Evolutionary conservation across 2,797 vertebrate genomes (phyloP), one percentile per base, ranked within the genome.

Genomic region (Microchirus variegatus): DNA sequence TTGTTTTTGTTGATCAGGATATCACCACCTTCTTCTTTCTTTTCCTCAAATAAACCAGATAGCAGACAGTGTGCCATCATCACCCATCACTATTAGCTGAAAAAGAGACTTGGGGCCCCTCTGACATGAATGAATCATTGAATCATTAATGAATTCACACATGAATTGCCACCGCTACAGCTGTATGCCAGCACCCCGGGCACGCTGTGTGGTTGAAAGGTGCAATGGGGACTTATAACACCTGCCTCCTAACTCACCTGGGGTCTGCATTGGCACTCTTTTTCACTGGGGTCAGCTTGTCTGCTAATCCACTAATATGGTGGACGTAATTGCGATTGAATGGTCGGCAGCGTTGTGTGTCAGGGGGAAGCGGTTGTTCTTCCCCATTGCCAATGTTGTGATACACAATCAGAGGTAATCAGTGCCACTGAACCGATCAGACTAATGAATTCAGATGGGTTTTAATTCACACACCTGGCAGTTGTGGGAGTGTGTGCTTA

Each of bases 241-340:
- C 90, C 89, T 91, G 89, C 82, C 78, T 85, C 49, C 35, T 69
- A 75, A 82, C 79, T 88, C 73, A 68, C 80, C 70, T 59, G 75
- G 82, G 78, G 63, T 87, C 70, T 70, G 55, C 74, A 66, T 79
- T 91, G 88, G 87, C 88, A 88, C 64, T 0, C 55, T 66, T 86
- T 81, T 87, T 88, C 10, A 0, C 38, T 40, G 69, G 75, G 90
- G 89, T 92, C 89, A 90, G 87, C 84, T 81, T 90, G 87, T 87
- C 86, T 90, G 89, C 86, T 91, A 93, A 93, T 92, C 87, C 87
- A 81, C 84, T 90, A 90, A 91, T 91, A 88, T 81, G 86, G 78
- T 89, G 87, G 88, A 87, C 90, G 88, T 92, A 90, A 91, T 90
- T 90, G 86, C 82, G 73, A 91, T 85, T 91, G 87, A 91, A 90